Conservation (phyloP, 2,888 invertebrate genomes). For the Stenurella melanura region DNA sequence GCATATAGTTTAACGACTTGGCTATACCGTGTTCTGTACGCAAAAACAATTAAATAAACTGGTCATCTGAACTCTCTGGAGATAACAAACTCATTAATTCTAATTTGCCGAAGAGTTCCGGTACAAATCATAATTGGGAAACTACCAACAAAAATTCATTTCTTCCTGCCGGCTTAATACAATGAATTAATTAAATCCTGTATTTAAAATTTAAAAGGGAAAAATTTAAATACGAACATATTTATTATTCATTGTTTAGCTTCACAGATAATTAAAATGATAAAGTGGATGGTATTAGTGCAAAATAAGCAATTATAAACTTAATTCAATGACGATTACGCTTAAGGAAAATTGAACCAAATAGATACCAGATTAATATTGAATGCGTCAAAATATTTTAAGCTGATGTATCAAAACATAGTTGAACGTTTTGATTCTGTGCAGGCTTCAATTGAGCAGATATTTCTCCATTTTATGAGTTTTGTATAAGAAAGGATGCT, state of each 20-base stretch:
- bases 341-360: too few relatives aligned
- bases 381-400: too few relatives aligned
- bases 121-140: conserved; percentile 33
- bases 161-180: conserved; percentile 17
- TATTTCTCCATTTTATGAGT: too few relatives aligned
- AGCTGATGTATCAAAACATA: too few relatives aligned
- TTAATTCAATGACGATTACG: too few relatives aligned
- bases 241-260: neutral
- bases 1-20: conserved; percentile 65
- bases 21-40: conserved; percentile 58
- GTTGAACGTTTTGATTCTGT: too few relatives aligned
- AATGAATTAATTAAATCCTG: conserved; percentile 16
- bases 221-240: neutral
- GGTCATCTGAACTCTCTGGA: conserved; percentile 62
- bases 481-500: too few relatives aligned
- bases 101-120: conserved; percentile 51
- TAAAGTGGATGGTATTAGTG: neutral
- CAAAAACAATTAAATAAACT: conserved; percentile 67
- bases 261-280: neutral
- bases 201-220: neutral
- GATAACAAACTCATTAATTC: conserved; percentile 64
- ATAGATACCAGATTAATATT: too few relatives aligned
- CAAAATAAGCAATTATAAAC: conserved; percentile 4
- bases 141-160: conserved; percentile 29
- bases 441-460: too few relatives aligned